A percentile compares a stretch with the other conserved stretches of the same genome.
phyloP scores from a whole-genome alignment of 1,140 invertebrate species.

The Neodiprion fabricii region DNA sequence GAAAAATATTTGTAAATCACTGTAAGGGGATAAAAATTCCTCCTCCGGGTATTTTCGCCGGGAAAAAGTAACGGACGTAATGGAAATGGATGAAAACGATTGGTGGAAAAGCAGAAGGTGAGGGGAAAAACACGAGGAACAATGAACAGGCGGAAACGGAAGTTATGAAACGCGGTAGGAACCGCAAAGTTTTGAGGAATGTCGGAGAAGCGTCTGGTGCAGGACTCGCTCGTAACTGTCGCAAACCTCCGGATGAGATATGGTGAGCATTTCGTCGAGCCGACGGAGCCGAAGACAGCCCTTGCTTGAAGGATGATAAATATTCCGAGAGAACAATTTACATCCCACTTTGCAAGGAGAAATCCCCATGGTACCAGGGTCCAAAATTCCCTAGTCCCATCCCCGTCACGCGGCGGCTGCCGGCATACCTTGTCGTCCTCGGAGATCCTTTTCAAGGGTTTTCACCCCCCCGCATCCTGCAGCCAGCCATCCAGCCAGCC shows the following conservation, averaged over 20 bases:
- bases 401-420: neutral
- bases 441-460: neutral
- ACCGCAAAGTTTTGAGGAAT: neutral
- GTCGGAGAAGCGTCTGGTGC: neutral
- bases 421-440: constrained; percentile 1
- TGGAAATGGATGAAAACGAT: too few species aligned
- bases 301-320: constrained; percentile 3
- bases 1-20: too few species aligned
- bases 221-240: constrained; percentile 1
- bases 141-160: neutral
- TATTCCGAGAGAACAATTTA: neutral
- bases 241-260: neutral
- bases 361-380: neutral
- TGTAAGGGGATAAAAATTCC: too few species aligned
- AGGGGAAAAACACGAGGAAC: neutral
- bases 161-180: neutral
- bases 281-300: neutral
- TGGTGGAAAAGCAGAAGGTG: neutral
- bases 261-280: neutral
- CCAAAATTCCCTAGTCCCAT: constrained; percentile 1
- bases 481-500: neutral
- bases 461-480: neutral
- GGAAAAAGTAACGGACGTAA: too few species aligned
- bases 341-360: constrained; percentile 2
- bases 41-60: too few species aligned